Base-by-base conservation (phyloP, 92 coral and sea anemone genomes). In the Pocillopora grandis region DNA sequence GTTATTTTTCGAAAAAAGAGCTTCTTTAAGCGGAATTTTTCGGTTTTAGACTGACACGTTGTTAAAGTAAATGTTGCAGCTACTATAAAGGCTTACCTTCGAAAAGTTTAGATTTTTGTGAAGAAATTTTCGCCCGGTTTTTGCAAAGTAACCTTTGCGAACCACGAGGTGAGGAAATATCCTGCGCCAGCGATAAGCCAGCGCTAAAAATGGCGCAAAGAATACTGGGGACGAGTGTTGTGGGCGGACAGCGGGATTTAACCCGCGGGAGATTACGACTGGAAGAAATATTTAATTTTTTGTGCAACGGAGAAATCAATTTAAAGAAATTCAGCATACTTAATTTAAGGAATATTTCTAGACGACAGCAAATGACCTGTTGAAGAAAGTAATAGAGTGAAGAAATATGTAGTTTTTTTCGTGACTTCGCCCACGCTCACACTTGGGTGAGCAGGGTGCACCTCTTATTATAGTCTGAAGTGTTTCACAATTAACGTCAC, bases 161-260 rank as follows among this genome's bases (percentile, higher is more conserved):
- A 20, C 93, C 98, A 94, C 98, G 98, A 91, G 98, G 98, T 89
- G 91, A 60, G 85, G 87, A 94, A 94, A 93, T 90, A 84, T 89
- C 91, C 87, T 92, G 93, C 93, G 95, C 90, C 92, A 76, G 85
- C 87, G 60, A 66, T 83, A 83, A 88, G 94, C 85, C 97, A 93
- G 97, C 97, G 91, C 85, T 63, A 57, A 13, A 20, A 4, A 52
- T 27, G 61, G 18, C 20, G 1, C 12, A 49, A 62, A 20, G 31
- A 59, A 58, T 79, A 73, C 86, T 83, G 86, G 86, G 52, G 55
- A 27, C 63, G 56, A 62, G 10, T 20, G 33, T 23, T 42, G 10
- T 11, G 13, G 80, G 35, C 18, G 23, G 21, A 17, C 58, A 14
- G 55, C 74, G 74, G 75, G 75, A 70, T 16, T 5, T 1, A 5